Base-by-base conservation (phyloP, 2,888 invertebrate genomes). In the Hartigia nigra region DNA sequence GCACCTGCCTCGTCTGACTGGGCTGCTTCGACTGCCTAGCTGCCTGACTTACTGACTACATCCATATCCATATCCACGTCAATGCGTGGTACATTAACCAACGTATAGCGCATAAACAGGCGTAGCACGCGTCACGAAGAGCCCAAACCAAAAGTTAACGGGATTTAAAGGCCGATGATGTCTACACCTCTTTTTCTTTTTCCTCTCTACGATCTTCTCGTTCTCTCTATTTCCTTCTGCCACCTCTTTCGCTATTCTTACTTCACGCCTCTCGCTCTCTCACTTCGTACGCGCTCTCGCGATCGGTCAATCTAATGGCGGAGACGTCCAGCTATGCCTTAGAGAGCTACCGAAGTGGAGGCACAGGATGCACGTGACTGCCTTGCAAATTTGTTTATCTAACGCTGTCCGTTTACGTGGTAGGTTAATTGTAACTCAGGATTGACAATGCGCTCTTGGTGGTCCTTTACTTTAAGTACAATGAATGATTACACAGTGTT, bases 331-430 rank as follows among this genome's bases (percentile, higher is more conserved):
- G 81, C 79, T 81, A 81, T 81, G 82, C 81, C 82, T 80, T 82
- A 82, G 84, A 84, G 82, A 84, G 83, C 78, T 74, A 74, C 74
- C 83, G 83, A 82, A 81, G 78, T 79, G 55, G 79, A 76, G 81
- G 81, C 79, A 86, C 88, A 88, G 89, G 88, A 89, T 88, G 89
- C 88, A 83, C 90, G 90, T 90, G 90, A 90, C 88, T 85, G 86
- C 88, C 86, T 87, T 90, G 87, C 87, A 83, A 88, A 90, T 87
- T 86, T 79, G 74, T 79, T 76, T 36, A 79, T 79, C 78, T 79
- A 76, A 72, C 34, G 37, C 74, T 32, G 2, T 75, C 75, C 75
- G 37, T 39, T 72, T 12, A 72, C 72, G 72, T 31, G 55, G 55
- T 9, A 9, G 23, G 55, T 55, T 55, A 55, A 55, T 55, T 55